Percentiles rank a stretch among this genome's conserved stretches.
Conservation (phyloP, 2,888 invertebrate genomes). For the Hirtodrosophila confusa region DNA sequence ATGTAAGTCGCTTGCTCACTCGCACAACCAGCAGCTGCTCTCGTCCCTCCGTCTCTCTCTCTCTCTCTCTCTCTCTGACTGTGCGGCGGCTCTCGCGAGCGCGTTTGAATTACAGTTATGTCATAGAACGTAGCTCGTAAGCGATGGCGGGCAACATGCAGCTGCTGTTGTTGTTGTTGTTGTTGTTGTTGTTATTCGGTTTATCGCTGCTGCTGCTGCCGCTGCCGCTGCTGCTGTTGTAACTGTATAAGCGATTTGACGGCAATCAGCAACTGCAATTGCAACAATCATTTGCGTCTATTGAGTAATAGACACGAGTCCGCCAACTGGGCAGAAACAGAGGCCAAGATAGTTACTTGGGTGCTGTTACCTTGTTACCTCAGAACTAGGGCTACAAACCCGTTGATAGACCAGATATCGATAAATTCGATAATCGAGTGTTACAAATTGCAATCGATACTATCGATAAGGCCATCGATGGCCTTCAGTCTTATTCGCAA, state of each 20-base stretch:
- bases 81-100: conserved; percentile 50
- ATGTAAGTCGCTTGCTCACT: conserved; percentile 68
- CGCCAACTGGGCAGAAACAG: conserved; percentile 13
- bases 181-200: conserved; percentile 25
- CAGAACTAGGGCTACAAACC: not conserved
- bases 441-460: too few relatives aligned
- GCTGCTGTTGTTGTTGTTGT: conserved; percentile 38
- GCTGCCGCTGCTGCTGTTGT: conserved; percentile 33
- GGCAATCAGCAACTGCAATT: conserved; percentile 62
- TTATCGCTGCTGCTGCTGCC: conserved; percentile 46
- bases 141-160: conserved; percentile 46
- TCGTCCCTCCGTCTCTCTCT: conserved; percentile 4
- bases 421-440: too few relatives aligned
- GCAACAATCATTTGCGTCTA: conserved; percentile 67
- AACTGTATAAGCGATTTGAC: conserved; percentile 54
- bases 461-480: too few relatives aligned
- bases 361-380: not conserved
- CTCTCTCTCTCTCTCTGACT: conserved; percentile 17
- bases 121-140: conserved; percentile 72
- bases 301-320: conserved; percentile 69
- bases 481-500: too few relatives aligned
- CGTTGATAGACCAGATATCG: too few relatives aligned
- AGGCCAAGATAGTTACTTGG: not conserved
- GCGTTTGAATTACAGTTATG: conserved; percentile 76
- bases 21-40: conserved; percentile 9